Percentiles rank a stretch among this genome's conserved stretches.
Conservation (phyloP, 92 coral and sea anemone species). For the Chrysogorgia sp. region DNA sequence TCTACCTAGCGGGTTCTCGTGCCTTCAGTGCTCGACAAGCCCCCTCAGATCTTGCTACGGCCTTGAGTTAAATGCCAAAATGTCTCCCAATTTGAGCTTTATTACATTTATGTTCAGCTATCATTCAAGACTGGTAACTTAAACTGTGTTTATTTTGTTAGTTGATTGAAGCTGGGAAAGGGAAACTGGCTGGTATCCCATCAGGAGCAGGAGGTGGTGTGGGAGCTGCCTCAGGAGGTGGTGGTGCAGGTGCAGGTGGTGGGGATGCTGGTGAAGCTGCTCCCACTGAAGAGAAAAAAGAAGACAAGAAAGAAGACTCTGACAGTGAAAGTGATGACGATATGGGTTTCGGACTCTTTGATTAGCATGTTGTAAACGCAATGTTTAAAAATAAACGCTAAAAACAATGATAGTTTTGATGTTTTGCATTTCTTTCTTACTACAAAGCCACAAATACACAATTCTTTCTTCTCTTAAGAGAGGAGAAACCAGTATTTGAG, state of each 20-base stretch:
- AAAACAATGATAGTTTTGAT: neutral
- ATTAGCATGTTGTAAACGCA: conserved; percentile 46
- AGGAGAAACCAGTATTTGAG: too few species aligned
- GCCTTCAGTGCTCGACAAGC: too few species aligned
- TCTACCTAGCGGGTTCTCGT: too few species aligned
- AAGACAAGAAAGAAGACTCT: conserved; percentile 76
- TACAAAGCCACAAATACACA: too few species aligned
- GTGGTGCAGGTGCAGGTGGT: conserved; percentile 62
- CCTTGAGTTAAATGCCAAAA: too few species aligned
- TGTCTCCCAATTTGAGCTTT: neutral
- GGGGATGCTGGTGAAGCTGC: conserved; percentile 56
- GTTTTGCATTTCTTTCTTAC: too few species aligned
- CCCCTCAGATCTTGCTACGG: too few species aligned
- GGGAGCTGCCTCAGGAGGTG: conserved; percentile 67
- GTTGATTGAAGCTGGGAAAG: conserved; percentile 86
- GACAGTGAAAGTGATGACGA: conserved; percentile 93
- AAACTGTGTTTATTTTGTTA: conserved; percentile 15
- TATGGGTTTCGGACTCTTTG: conserved; percentile 99
- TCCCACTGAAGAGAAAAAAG: conserved; percentile 81
- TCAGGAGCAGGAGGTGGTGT: conserved; percentile 96
- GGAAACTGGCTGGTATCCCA: conserved; percentile 86
- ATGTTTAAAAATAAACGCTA: neutral
- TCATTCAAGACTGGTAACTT: neutral
- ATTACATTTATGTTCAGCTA: neutral
- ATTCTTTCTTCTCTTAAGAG: too few species aligned